Conservation (phyloP, 2,113 vertebrate species). For the Trematocara marginatum region DNA sequence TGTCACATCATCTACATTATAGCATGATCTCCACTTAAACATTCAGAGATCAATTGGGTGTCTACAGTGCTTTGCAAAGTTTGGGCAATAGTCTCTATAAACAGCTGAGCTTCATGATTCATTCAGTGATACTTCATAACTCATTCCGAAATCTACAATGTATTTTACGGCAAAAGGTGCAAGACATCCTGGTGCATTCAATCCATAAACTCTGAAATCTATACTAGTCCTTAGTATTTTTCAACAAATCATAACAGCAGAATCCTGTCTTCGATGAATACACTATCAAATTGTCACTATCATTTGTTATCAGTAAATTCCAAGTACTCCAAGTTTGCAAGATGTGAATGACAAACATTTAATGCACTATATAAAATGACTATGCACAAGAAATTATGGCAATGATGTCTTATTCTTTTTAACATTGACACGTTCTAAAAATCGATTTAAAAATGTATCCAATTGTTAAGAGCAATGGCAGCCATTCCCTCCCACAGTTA, state of each 20-base stretch:
- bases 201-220: neutral
- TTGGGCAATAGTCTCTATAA: neutral
- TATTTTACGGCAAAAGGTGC: neutral
- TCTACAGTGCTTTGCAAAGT: neutral
- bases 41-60: neutral
- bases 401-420: neutral
- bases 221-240: neutral
- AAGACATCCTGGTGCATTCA: neutral
- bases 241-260: neutral
- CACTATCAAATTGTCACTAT: neutral
- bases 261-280: neutral
- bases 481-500: neutral
- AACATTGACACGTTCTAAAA: neutral
- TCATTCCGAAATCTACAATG: neutral
- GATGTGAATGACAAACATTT: neutral
- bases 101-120: neutral
- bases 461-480: neutral
- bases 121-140: neutral
- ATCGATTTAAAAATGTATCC: fast-evolving
- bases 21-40: neutral
- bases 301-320: neutral
- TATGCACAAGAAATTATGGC: neutral
- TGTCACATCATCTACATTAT: neutral
- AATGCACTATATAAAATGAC: neutral
- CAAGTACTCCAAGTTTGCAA: neutral